Conservation (phyloP, 2,113 vertebrate species). For the Coracopsis vasa region DNA sequence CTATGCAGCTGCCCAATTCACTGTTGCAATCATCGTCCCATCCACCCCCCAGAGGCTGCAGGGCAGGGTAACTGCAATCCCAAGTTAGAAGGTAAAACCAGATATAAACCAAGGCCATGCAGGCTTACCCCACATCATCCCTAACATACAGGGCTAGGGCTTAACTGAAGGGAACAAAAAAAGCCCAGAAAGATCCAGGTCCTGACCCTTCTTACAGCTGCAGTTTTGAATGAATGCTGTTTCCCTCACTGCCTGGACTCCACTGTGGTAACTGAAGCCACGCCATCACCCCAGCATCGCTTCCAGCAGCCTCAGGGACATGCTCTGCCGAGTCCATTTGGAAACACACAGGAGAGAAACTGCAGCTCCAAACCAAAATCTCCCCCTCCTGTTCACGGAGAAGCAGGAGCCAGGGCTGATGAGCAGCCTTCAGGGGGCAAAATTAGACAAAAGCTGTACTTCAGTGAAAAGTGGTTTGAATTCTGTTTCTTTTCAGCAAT, state of each 20-base stretch:
- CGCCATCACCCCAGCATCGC: neutral
- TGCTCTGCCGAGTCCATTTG: neutral
- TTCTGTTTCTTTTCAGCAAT: neutral
- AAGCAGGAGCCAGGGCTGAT: neutral
- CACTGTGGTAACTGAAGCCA: neutral
- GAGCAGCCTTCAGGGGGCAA: neutral
- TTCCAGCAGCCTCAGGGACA: neutral
- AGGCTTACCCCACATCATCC: neutral
- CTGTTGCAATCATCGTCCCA: neutral
- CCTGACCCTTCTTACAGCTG: neutral
- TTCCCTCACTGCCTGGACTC: neutral
- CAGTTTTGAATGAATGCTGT: neutral
- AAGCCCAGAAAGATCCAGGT: neutral
- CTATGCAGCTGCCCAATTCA: neutral
- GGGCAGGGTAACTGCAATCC: neutral
- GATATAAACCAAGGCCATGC: accelerated
- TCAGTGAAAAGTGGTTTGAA: neutral
- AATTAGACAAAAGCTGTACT: neutral
- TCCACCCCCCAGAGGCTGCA: neutral
- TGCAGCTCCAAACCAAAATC: neutral
- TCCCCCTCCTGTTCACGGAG: neutral
- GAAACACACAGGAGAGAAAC: neutral
- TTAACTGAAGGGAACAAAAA: neutral
- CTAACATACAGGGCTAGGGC: neutral
- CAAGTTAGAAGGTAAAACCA: neutral